A percentile compares a stretch with the other conserved stretches of the same genome.
Conservation (phyloP, 2,797 vertebrate species). For the Periophthalmus magnuspinnatus region DNA sequence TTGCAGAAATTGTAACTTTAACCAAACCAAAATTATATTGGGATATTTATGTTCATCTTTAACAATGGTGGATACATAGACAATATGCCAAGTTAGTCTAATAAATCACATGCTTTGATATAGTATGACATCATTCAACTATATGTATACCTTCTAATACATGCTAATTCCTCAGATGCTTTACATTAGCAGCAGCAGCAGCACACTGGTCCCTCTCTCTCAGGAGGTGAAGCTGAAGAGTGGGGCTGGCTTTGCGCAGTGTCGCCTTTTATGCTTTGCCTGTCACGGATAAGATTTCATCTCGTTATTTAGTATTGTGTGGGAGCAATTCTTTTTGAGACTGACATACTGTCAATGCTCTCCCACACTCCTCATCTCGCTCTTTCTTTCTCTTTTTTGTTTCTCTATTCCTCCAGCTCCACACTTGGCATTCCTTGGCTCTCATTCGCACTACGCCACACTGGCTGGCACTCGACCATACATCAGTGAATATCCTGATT, state of each 20-base stretch:
- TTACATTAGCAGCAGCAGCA: slow-evolving; percentile 18
- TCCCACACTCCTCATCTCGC: slow-evolving; percentile 76
- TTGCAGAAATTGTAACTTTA: slow-evolving; percentile 13
- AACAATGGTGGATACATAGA: background rate
- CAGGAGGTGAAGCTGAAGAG: slow-evolving; percentile 42
- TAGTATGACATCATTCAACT: no score
- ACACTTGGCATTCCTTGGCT: slow-evolving; percentile 83
- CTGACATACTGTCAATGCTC: slow-evolving; percentile 68
- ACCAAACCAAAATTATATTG: slow-evolving; percentile 2
- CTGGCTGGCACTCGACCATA: slow-evolving; percentile 84
- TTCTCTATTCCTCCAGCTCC: slow-evolving; percentile 79
- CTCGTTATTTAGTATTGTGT: slow-evolving; percentile 64
- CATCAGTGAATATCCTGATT: slow-evolving; percentile 83
- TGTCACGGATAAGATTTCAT: slow-evolving; percentile 67
- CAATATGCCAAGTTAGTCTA: no score
- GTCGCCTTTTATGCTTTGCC: slow-evolving; percentile 44
- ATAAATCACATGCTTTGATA: no score
- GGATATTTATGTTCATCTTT: background rate
- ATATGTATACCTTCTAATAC: no score
- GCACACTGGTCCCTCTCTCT: slow-evolving; percentile 14
- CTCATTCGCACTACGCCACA: slow-evolving; percentile 86
- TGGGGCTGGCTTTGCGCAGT: slow-evolving; percentile 32
- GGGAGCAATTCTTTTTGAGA: slow-evolving; percentile 66
- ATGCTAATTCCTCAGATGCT: slow-evolving; percentile 35
- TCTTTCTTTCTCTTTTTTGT: slow-evolving; percentile 71